Evolutionary conservation across 2,888 invertebrate species (phyloP).

Genomic region (Perizoma flavofasciatum): DNA sequence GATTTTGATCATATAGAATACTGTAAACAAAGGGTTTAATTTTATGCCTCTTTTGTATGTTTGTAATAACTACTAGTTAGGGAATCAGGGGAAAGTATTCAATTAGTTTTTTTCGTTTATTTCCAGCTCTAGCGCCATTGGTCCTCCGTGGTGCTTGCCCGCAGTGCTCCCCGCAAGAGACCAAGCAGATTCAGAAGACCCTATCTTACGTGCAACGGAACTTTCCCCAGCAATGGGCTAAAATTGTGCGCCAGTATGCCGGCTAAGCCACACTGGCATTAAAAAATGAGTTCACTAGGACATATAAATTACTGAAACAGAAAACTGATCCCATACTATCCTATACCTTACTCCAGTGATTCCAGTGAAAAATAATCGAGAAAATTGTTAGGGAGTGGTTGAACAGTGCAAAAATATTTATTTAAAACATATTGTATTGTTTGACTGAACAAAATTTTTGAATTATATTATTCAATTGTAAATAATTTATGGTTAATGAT

Average conservation of each 20-base stretch:
- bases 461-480: neutral
- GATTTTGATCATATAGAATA: no score
- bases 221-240: constrained; percentile 91
- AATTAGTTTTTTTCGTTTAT: neutral
- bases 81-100: no score
- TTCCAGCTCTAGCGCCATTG: constrained; percentile 88
- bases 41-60: no score
- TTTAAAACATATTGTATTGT: neutral
- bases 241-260: constrained; percentile 87
- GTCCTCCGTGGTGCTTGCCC: constrained; percentile 89
- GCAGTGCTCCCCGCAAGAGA: constrained; percentile 87
- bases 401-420: neutral
- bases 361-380: constrained; percentile 3
- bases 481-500: neutral
- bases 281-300: neutral
- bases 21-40: no score
- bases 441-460: neutral
- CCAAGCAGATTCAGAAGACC: constrained; percentile 89
- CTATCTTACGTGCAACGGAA: constrained; percentile 89
- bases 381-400: neutral
- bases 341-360: neutral
- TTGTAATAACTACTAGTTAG: no score
- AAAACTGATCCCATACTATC: neutral
- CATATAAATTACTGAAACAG: constrained; percentile 20
- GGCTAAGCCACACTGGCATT: constrained; percentile 59